Evolutionary conservation across 1,140 invertebrate species (phyloP), one percentile per base, ranked within the genome.

Genomic region (Gonioctena quinquepunctata): DNA sequence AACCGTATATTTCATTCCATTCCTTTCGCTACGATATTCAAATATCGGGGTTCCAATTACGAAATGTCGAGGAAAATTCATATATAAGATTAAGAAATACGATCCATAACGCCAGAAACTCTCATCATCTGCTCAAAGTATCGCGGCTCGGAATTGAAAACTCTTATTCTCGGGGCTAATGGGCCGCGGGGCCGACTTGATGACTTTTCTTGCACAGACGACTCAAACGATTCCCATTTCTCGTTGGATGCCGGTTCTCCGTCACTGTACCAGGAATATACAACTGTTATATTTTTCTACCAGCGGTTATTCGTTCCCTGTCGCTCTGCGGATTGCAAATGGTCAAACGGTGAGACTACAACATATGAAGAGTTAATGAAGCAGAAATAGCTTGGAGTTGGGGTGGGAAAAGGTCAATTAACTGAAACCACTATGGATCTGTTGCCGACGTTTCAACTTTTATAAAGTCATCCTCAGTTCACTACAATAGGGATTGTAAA

Each of bases 51-150:
- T 64, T 52, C 42, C 33, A 64, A 64, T 64, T 64, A 64, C 62
- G 62, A 25, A 50, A 42, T 21, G 18, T 23, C 42, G 21, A 21
- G 48, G 42, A 26, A 64, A 64, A 64, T 64, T 64, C 62, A 64
- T 64, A 64, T 64, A 64, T 64, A 64, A 64, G 62, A 64, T 64
- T 64, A 64, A 64, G 62, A 64, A 64, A 50, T 64, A 64, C 62
- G 62, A 48, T 64, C 62, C 49, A 26, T 49, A 52, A 22, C 42
- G 22, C 16, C 62, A 64, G 62, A 52, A 26, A 23, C 42, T 49
- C 42, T 52, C 49, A 64, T 48, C 62, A 49, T 64, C 62, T 48
- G 49, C 28, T 50, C 22, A 64, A 64, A 50, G 62, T 26, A 50
- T 22, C 28, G 62, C 62, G 18, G 21, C 28, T 49, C 16, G 26